A percentile compares a stretch with the other conserved stretches of the same genome.
phyloP scores from a whole-genome alignment of 2,888 invertebrate genomes.

The Himalopsyche kuldschensis region DNA sequence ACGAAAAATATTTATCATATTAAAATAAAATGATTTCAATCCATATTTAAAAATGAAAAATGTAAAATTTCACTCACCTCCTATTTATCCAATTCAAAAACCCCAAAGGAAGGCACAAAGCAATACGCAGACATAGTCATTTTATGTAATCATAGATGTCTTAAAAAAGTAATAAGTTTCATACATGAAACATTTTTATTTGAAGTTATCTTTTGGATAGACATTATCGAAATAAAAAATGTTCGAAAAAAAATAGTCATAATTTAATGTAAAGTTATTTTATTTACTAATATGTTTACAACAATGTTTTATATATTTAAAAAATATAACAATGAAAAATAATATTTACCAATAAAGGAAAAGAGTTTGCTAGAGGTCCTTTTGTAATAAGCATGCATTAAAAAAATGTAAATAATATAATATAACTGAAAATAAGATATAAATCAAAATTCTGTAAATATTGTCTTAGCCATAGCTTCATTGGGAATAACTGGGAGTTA shows the following conservation, averaged over 20 bases:
- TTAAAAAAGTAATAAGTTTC: neutral
- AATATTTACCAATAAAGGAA: neutral
- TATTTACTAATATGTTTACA: too few relatives aligned
- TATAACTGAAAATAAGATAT: neutral
- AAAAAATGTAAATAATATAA: neutral
- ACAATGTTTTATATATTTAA: neutral
- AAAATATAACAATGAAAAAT: neutral
- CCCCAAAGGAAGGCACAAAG: conserved; percentile 52
- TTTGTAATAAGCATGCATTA: neutral
- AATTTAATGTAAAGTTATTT: too few relatives aligned
- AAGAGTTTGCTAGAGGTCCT: neutral
- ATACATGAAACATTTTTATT: neutral
- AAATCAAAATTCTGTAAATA: too few relatives aligned
- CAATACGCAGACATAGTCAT: conserved; percentile 55
- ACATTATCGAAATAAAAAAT: neutral
- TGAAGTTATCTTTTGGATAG: neutral
- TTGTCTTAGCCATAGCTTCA: neutral
- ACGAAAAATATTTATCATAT: too few relatives aligned
- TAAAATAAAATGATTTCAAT: too few relatives aligned
- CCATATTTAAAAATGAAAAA: too few relatives aligned
- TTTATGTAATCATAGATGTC: conserved; percentile 38
- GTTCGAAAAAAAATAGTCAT: too few relatives aligned
- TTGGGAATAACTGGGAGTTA: neutral
- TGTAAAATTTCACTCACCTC: conserved; percentile 49
- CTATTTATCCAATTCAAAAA: conserved; percentile 45